Evolutionary conservation across 2,888 invertebrate species (phyloP).

Genomic region (Teinopalpus imperialis): DNA sequence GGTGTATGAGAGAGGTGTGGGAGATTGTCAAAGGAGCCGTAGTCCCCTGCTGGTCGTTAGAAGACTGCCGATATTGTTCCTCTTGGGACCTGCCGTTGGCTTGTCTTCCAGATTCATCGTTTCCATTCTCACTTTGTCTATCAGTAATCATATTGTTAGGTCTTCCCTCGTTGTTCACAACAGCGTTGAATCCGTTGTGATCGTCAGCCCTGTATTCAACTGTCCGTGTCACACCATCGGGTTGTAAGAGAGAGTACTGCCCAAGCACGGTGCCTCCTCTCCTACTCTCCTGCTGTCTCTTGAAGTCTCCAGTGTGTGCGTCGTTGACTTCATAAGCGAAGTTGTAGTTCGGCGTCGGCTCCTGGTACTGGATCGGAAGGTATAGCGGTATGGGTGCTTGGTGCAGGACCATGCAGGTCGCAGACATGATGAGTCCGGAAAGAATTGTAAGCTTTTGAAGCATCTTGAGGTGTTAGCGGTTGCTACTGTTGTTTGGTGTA

Average conservation of each 20-base stretch:
- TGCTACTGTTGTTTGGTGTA: not conserved
- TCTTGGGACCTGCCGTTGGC: slow-evolving; percentile 5
- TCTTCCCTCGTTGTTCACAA: slow-evolving; percentile 59
- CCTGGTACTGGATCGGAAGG: slow-evolving; percentile 29
- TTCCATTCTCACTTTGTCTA: slow-evolving; percentile 5
- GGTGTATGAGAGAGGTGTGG: slow-evolving; percentile 18
- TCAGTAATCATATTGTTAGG: not conserved
- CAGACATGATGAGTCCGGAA: slow-evolving; percentile 50
- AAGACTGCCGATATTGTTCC: slow-evolving; percentile 2
- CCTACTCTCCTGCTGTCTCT: slow-evolving; percentile 76
- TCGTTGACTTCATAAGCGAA: slow-evolving; percentile 81
- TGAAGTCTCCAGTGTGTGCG: slow-evolving; percentile 75
- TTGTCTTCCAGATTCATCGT: not conserved
- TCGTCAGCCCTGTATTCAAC: slow-evolving; percentile 81
- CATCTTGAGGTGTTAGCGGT: slow-evolving; percentile 9
- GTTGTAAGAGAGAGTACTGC: slow-evolving; percentile 77
- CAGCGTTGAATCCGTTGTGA: slow-evolving; percentile 76
- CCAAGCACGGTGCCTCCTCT: slow-evolving; percentile 77
- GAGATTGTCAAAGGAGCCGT: slow-evolving; percentile 9
- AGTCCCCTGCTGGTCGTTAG: slow-evolving; percentile 8
- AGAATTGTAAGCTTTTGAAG: slow-evolving; percentile 32
- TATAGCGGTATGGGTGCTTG: slow-evolving; percentile 41
- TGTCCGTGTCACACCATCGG: slow-evolving; percentile 77
- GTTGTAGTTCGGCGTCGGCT: slow-evolving; percentile 55
- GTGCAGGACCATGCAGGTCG: slow-evolving; percentile 58